These are phyloP conservation scores for Apodemia mormo DNA, from an alignment of 2,888 invertebrate species.

Conservation along the genomic window DNA sequence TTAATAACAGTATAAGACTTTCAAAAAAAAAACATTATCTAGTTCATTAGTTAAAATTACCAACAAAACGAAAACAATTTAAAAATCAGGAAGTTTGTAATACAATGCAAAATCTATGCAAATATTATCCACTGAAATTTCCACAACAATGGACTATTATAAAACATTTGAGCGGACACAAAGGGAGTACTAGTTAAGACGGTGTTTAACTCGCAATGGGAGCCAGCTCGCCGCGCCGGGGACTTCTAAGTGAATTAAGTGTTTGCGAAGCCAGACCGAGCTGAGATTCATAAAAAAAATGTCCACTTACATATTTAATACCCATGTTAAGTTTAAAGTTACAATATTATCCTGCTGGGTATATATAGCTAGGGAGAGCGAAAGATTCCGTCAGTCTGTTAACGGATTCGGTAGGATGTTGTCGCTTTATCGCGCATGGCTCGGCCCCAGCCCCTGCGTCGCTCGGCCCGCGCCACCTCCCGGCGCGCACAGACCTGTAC, in stretches of 20 bases:
- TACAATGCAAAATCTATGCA: not conserved
- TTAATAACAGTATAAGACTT: too few species aligned
- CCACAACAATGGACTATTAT: conserved; percentile 30
- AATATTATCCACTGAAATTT: conserved; percentile 7
- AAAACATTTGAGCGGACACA: conserved; percentile 3
- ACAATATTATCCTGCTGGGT: conserved; percentile 29
- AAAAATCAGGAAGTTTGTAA: not conserved
- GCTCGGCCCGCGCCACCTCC: conserved; percentile 72
- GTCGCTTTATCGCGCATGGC: conserved; percentile 78
- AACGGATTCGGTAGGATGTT: conserved; percentile 58
- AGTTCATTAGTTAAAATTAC: not conserved
- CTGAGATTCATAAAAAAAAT: conserved; percentile 42
- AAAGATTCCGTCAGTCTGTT: conserved; percentile 44
- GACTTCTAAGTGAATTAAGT: conserved; percentile 59
- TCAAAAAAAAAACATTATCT: too few species aligned
- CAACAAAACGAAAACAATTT: not conserved
- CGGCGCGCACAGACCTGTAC: conserved; percentile 73
- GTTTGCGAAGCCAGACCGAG: conserved; percentile 44
- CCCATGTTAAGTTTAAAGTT: conserved; percentile 14
- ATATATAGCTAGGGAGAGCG: conserved; percentile 48
- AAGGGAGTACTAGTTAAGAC: conserved; percentile 31
- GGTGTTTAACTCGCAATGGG: conserved; percentile 36
- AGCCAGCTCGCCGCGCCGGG: conserved; percentile 34
- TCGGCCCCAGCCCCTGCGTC: conserved; percentile 73
- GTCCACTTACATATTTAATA: conserved; percentile 24